These are phyloP conservation scores for Melieria picta DNA, from an alignment of 2,888 invertebrate species.

Conservation along the genomic window DNA sequence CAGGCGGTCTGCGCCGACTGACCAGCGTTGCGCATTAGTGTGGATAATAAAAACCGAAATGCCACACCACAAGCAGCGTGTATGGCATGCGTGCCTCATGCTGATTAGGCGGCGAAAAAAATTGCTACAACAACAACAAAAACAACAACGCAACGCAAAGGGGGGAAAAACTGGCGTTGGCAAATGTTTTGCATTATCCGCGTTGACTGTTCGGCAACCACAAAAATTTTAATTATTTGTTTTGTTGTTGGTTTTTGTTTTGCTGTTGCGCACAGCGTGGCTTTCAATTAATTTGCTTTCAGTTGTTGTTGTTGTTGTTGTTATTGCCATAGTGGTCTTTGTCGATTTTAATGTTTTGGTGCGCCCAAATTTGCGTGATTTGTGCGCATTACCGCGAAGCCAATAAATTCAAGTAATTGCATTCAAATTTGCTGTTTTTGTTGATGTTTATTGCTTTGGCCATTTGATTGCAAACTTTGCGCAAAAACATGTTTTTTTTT, in stretches of 20 bases:
- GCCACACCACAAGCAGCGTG: background rate
- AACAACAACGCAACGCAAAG: too few relatives aligned
- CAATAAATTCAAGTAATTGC: background rate
- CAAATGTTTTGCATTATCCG: too few relatives aligned
- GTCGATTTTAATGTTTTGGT: too few relatives aligned
- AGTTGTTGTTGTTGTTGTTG: too few relatives aligned
- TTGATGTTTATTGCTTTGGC: background rate
- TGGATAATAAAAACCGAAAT: constrained; percentile 3
- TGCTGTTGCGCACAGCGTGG: background rate
- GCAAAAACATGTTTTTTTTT: too few relatives aligned
- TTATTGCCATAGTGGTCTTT: too few relatives aligned
- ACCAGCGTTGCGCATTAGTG: background rate
- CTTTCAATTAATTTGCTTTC: background rate
- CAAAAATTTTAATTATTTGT: constrained; percentile 27
- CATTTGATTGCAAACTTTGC: too few relatives aligned
- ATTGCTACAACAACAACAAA: background rate
- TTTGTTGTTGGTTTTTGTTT: background rate
- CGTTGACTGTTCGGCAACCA: background rate
- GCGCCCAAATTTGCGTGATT: background rate
- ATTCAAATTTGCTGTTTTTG: background rate
- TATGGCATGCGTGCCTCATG: constrained; percentile 11
- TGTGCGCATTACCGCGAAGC: background rate
- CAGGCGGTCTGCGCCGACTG: background rate
- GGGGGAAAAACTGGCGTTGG: too few relatives aligned
- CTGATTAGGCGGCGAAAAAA: constrained; percentile 12